Conservation (phyloP, 2,113 vertebrate species). For the Callipepla californica region DNA sequence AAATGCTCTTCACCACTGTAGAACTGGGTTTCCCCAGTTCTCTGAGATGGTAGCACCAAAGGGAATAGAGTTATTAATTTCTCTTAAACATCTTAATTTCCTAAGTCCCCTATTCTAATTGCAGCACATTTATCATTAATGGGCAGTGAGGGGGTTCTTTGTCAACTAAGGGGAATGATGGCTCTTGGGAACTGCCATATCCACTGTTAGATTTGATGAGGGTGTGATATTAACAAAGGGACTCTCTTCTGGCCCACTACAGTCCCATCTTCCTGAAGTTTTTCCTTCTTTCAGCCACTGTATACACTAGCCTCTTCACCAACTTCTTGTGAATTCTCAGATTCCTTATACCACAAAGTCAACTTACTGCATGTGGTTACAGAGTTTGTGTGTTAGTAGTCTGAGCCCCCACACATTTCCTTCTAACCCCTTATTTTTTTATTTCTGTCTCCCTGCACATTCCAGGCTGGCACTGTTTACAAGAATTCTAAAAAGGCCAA, state of each 20-base stretch:
- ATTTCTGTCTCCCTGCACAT: background rate
- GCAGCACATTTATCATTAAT: background rate
- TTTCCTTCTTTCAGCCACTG: background rate
- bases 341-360: background rate
- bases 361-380: background rate
- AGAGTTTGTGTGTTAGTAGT: background rate
- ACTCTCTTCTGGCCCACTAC: background rate
- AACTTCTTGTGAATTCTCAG: background rate
- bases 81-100: background rate
- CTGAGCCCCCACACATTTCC: background rate
- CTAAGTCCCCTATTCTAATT: background rate
- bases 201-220: background rate
- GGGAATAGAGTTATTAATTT: background rate
- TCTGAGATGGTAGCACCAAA: background rate
- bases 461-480: fast-evolving
- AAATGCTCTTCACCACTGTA: background rate
- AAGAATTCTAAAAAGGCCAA: background rate
- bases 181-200: background rate
- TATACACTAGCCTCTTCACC: background rate
- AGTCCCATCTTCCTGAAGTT: background rate
- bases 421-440: fast-evolving
- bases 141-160: background rate
- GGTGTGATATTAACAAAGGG: fast-evolving
- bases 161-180: background rate
- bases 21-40: background rate